Base-by-base conservation (phyloP, 2,797 vertebrate genomes). In the Spondyliosoma cantharus region DNA sequence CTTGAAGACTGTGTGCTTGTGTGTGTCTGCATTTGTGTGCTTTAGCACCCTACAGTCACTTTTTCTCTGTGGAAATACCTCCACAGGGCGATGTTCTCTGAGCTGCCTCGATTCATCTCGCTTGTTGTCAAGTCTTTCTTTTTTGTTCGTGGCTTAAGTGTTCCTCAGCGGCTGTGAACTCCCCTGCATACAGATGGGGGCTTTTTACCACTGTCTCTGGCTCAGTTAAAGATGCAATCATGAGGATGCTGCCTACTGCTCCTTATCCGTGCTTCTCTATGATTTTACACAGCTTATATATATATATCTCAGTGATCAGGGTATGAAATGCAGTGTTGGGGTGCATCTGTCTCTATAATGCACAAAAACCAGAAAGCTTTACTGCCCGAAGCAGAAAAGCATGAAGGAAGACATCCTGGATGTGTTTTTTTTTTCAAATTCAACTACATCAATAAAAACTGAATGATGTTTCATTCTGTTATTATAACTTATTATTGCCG, bases 171-270 rank as follows among this genome's bases (percentile, higher is more conserved):
- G 42, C 85, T 50, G 53, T 56, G 57, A 64, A 60, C 73, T 64
- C 53, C 64, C 52, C 75, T 86, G 89, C 84, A 91, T 91, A 90
- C 86, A 87, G 66, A 93, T 91, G 62, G 69, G 29, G 42, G 54
- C 53, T 83, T 83, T 83, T 82, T 68, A 77, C 62, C 61, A 65
- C 49, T 54, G 64, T 82, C 76, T 77, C 57, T 24, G 43, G 67
- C 66, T 73, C 71, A 37, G 85, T 87, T 87, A 80, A 74, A 86
- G 64, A 87, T 84, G 22, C 71, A 87, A 93, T 89, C 87, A 78
- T 49, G 64, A 42, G 54, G 76, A 71, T 62, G 65, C 62, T 76
- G 56, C 37, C 61, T 53, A 58, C 13, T 22, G 63, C 69, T 76
- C 62, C 78, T 50, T 58, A 75, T 69, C 50, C 32, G 13, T 37